A percentile compares a stretch with the other conserved stretches of the same genome.
These are phyloP conservation scores for Zosterops japonicus DNA, from an alignment of 2,113 vertebrate genomes.

Conservation along the genomic window DNA sequence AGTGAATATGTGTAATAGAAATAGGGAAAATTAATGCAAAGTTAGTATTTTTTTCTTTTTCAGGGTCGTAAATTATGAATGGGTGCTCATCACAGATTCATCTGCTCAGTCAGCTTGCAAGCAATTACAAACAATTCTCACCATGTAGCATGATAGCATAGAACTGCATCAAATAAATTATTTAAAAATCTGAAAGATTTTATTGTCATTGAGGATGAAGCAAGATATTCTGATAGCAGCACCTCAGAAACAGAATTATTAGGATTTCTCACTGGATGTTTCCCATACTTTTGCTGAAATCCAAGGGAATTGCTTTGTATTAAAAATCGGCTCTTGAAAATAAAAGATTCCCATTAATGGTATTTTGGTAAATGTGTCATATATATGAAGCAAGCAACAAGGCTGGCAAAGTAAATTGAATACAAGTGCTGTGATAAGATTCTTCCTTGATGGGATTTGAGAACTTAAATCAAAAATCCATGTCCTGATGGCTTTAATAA, in stretches of 20 bases:
- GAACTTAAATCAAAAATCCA: not conserved
- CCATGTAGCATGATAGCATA: conserved; percentile 8
- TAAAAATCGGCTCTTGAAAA: not conserved
- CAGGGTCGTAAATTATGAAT: conserved; percentile 60
- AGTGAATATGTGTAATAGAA: not conserved
- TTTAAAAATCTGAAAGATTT: conserved; percentile 53
- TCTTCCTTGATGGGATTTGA: not conserved
- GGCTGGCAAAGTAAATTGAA: not conserved
- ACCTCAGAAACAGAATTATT: conserved; percentile 30
- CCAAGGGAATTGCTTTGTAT: not conserved
- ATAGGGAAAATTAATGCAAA: conserved; percentile 17
- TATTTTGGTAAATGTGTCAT: not conserved
- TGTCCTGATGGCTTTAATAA: not conserved
- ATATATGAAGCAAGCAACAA: not conserved
- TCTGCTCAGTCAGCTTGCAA: conserved; percentile 27
- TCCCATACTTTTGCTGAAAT: not conserved
- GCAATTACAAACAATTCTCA: conserved; percentile 63
- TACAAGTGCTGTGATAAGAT: not conserved
- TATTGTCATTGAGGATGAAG: conserved; percentile 21
- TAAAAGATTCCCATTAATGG: not conserved
- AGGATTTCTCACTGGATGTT: not conserved
- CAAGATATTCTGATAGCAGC: not conserved
- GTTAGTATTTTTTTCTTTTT: conserved; percentile 26
- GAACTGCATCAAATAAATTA: conserved; percentile 48
- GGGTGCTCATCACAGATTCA: conserved; percentile 28